Percentiles rank a stretch among this genome's conserved stretches.
Evolutionary conservation across 92 coral and sea anemone species (phyloP).

Genomic region (Isaurus tuberculatus): DNA sequence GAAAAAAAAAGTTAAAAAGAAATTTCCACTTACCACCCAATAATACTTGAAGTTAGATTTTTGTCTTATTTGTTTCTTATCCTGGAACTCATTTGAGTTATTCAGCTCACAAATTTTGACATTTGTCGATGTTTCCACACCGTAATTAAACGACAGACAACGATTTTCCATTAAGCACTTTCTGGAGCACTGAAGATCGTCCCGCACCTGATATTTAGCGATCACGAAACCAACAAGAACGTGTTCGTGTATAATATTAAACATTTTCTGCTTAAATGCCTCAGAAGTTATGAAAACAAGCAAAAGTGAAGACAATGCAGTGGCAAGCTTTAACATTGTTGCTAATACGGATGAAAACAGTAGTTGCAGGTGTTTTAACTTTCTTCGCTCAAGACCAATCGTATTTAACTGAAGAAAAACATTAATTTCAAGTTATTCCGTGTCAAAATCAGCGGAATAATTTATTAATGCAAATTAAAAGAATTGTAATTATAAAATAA

Average conservation of each 20-base stretch:
- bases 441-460: no score
- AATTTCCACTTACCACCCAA: neutral
- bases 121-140: neutral
- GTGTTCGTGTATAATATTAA: neutral
- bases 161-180: neutral
- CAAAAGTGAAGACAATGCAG: no score
- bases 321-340: no score
- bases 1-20: neutral
- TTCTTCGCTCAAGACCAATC: no score
- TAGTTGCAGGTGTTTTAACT: no score
- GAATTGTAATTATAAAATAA: no score
- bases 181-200: slow-evolving; percentile 7
- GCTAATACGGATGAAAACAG: no score
- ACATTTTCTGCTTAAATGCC: neutral
- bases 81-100: neutral
- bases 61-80: neutral
- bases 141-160: slow-evolving; percentile 19
- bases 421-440: no score
- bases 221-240: slow-evolving; percentile 19
- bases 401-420: no score
- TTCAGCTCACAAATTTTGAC: neutral
- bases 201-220: slow-evolving; percentile 8
- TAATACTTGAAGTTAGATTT: neutral
- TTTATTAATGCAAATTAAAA: no score
- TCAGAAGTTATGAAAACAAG: neutral